phyloP scores from a whole-genome alignment of 2,888 invertebrate species.

The Petrolisthes manimaculis region DNA sequence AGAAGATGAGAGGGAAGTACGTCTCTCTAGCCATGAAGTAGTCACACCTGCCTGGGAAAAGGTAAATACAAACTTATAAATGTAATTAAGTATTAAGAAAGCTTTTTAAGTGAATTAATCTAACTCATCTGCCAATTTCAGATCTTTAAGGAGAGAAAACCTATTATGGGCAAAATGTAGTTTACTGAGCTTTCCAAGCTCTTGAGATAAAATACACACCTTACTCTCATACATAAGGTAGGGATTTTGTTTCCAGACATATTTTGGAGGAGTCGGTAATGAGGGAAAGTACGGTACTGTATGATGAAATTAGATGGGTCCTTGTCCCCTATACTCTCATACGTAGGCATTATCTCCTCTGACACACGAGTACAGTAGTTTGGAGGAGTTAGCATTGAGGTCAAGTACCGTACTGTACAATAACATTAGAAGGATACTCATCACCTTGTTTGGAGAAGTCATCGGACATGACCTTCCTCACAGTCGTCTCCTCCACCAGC shows the following conservation, averaged over 20 bases:
- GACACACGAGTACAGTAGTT: background rate
- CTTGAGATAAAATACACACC: too few relatives aligned
- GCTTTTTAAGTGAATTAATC: too few relatives aligned
- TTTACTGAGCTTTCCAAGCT: too few relatives aligned
- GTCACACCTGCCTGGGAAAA: slow-evolving; percentile 35
- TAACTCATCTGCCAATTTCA: too few relatives aligned
- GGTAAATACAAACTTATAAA: background rate
- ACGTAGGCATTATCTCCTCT: background rate
- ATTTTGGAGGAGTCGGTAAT: too few relatives aligned
- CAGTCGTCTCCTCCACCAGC: slow-evolving; percentile 39
- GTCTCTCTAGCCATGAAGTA: slow-evolving; percentile 41
- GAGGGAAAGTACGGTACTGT: too few relatives aligned
- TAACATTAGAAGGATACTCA: background rate
- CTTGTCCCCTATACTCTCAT: background rate
- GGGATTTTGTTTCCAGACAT: too few relatives aligned
- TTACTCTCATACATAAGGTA: too few relatives aligned
- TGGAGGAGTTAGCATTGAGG: background rate
- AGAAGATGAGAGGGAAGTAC: slow-evolving; percentile 52
- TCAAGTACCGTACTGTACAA: background rate
- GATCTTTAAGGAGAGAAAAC: too few relatives aligned
- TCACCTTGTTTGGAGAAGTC: slow-evolving; percentile 38
- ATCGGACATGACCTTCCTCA: slow-evolving; percentile 34
- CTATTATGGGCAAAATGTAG: too few relatives aligned
- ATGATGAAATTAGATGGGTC: background rate
- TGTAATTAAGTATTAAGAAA: background rate